phyloP scores from a whole-genome alignment of 2,888 invertebrate genomes.

The Melipona beecheii region DNA sequence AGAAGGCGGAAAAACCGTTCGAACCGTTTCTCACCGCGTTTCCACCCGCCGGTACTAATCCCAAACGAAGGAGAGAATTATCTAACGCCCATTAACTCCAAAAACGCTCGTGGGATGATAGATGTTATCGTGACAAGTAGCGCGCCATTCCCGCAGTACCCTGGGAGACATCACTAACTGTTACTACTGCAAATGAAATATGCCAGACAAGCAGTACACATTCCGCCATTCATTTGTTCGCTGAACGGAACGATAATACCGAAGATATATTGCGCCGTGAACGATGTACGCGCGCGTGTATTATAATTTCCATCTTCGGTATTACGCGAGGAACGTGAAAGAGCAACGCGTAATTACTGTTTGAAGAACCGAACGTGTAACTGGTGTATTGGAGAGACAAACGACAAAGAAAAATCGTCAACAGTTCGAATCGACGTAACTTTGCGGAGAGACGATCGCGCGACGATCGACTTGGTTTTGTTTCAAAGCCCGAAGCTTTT shows the following conservation, averaged over 20 bases:
- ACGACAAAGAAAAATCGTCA: no score
- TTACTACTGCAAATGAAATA: conserved; percentile 37
- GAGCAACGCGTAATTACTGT: no score
- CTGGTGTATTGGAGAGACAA: no score
- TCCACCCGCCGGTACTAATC: not conserved
- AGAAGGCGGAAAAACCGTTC: no score
- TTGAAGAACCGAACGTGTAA: no score
- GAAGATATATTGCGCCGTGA: not conserved
- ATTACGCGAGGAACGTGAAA: not conserved
- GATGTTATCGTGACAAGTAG: conserved; percentile 21
- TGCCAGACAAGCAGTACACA: conserved; percentile 15
- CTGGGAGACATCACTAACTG: conserved; percentile 24
- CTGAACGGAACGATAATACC: not conserved
- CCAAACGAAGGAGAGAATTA: not conserved
- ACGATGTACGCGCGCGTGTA: not conserved
- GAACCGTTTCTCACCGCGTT: not conserved
- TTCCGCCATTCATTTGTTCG: conserved; percentile 20
- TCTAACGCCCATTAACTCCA: not conserved
- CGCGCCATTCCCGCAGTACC: not conserved
- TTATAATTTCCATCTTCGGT: conserved; percentile 3
- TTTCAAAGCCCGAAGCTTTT: no score
- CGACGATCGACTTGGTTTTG: no score
- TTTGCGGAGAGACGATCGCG: no score
- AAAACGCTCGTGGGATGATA: conserved; percentile 2
- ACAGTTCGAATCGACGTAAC: no score